Base-by-base conservation (phyloP, 2,113 vertebrate genomes). In the Semnopithecus entellus region DNA sequence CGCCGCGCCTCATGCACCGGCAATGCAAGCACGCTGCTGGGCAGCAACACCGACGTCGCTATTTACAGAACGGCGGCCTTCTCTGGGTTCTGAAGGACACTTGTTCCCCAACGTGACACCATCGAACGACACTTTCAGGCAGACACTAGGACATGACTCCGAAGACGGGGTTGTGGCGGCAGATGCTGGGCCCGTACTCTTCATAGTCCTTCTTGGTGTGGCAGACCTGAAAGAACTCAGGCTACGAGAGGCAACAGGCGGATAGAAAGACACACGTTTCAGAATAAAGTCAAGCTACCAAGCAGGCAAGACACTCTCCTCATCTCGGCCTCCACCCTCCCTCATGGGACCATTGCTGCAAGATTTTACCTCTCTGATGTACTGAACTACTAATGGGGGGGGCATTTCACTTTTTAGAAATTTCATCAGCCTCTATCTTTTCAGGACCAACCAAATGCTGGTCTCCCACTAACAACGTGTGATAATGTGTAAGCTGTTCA, bases 201-300 rank as follows among this genome's bases (percentile, higher is more conserved):
- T 99, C 99, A 22, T 99, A 99, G 98, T 99, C 99, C 97, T 99
- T 99, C 99, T 99, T 99, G n/a, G 99, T 99, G 98, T 99, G 99
- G 90, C 99, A 99, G 57, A 99, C 99, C 93, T 99, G 99, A 70
- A 99, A 99, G 96, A 99, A 99, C 98, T 99, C 99, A 1, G 99
- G 99, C 99, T 99, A 97, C 0, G 50, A 96, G 95, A 96, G 17
- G 94, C 1, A 88, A 95, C 48, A 68, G 92, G 43, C 61, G 73
- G 96, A 84, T 86, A 96, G 76, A 87, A 11, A 2, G 0, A 75
- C 70, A 40, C 75, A 27, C 1, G 0, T 1, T 50, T n/a, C 55
- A 32, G 43, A 3, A 16, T 18, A 86, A 27, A 27, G n/a, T 1
- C 11, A 2, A 68, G 30, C 8, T 7, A 25, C 7, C 0, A 0